Evolutionary conservation across 2,888 invertebrate genomes (phyloP).

Genomic region (Meghimatium bilineatum): DNA sequence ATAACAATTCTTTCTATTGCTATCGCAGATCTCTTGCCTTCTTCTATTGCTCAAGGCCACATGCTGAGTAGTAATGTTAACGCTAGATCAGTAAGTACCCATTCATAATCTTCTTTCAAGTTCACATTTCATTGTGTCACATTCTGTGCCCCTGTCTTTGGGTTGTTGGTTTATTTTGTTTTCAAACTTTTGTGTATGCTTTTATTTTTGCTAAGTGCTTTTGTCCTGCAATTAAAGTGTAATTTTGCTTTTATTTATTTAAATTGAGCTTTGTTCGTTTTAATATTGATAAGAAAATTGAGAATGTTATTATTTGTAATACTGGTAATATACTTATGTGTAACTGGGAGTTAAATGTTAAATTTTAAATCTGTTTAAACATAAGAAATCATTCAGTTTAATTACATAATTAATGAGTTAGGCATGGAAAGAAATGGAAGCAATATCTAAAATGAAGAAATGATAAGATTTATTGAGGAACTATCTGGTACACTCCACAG

Average conservation of each 20-base stretch:
- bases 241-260: neutral
- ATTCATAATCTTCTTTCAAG: neutral
- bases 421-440: no score
- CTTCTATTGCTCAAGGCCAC: constrained; percentile 26
- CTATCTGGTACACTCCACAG: no score
- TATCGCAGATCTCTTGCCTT: constrained; percentile 27
- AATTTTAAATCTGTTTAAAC: no score
- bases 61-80: constrained; percentile 20
- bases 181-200: neutral
- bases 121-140: neutral
- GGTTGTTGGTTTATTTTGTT: neutral
- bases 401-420: no score
- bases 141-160: neutral
- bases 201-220: neutral
- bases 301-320: no score
- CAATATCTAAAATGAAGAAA: no score
- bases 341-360: no score
- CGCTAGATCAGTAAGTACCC: constrained; percentile 31
- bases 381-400: no score
- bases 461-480: no score
- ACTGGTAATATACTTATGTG: no score
- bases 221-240: neutral
- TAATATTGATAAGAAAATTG: no score
- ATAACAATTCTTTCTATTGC: constrained; percentile 18
- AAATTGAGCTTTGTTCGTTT: neutral